Evolutionary conservation across 1,140 invertebrate species (phyloP).

Genomic region (Arion vulgaris): DNA sequence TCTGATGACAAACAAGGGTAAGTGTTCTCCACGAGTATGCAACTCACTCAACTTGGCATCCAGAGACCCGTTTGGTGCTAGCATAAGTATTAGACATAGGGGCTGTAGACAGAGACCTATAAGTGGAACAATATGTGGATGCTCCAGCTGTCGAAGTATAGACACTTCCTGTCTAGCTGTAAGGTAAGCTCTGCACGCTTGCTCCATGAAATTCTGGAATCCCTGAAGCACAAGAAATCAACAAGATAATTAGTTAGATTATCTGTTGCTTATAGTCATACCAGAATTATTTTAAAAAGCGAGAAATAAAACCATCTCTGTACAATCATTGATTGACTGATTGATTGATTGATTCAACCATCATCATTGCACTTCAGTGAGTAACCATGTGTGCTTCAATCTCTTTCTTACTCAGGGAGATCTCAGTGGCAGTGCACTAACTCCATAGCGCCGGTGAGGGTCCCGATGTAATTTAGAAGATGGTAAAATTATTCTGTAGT

Average conservation of each 20-base stretch:
- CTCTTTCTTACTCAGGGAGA: too few species aligned
- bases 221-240: slow-evolving; percentile 33
- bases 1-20: slow-evolving; percentile 87
- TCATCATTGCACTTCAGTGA: too few species aligned
- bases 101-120: slow-evolving; percentile 83
- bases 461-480: too few species aligned
- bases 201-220: slow-evolving; percentile 55
- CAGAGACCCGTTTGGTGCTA: slow-evolving; percentile 93
- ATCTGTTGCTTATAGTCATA: too few species aligned
- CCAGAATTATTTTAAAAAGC: background rate
- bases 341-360: too few species aligned
- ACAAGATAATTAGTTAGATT: background rate
- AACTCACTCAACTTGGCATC: slow-evolving; percentile 87
- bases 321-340: too few species aligned
- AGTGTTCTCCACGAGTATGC: slow-evolving; percentile 84
- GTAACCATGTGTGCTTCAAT: too few species aligned
- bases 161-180: slow-evolving; percentile 94
- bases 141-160: slow-evolving; percentile 87
- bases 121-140: slow-evolving; percentile 93
- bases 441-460: too few species aligned
- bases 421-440: too few species aligned
- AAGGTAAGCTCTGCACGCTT: slow-evolving; percentile 94
- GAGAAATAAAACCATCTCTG: background rate
- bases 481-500: too few species aligned
- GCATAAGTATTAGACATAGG: slow-evolving; percentile 89